These are phyloP conservation scores for Cyrtonyx montezumae DNA, from an alignment of 2,113 vertebrate species.

Conservation along the genomic window DNA sequence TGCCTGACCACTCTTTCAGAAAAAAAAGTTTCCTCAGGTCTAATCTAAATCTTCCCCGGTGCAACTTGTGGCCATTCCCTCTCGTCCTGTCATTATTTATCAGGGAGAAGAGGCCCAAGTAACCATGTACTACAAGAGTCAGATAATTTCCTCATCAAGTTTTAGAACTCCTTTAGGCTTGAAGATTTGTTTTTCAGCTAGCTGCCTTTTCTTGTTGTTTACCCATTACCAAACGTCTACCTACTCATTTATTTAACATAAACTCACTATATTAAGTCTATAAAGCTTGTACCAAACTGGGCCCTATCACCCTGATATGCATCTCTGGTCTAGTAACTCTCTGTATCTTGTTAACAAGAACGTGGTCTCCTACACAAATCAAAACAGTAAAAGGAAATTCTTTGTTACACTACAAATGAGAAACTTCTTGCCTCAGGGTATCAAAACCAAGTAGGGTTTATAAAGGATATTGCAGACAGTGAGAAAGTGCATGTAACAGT, in stretches of 20 bases:
- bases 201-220: background rate
- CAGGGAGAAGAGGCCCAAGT: too few species aligned
- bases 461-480: background rate
- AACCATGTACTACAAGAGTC: background rate
- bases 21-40: too few species aligned
- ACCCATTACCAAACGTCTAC: background rate
- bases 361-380: background rate
- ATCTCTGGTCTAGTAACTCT: background rate
- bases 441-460: background rate
- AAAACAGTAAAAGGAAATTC: background rate
- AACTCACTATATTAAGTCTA: background rate
- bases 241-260: background rate
- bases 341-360: background rate
- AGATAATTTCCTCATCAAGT: fast-evolving
- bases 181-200: background rate
- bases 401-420: background rate
- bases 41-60: too few species aligned
- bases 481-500: background rate
- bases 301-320: background rate
- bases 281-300: background rate
- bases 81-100: too few species aligned
- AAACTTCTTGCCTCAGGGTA: background rate
- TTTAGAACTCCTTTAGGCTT: background rate
- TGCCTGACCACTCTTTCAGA: too few species aligned
- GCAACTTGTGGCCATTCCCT: too few species aligned